Evolutionary conservation across 2,888 invertebrate species (phyloP).

Genomic region (Cheilosia urbana): DNA sequence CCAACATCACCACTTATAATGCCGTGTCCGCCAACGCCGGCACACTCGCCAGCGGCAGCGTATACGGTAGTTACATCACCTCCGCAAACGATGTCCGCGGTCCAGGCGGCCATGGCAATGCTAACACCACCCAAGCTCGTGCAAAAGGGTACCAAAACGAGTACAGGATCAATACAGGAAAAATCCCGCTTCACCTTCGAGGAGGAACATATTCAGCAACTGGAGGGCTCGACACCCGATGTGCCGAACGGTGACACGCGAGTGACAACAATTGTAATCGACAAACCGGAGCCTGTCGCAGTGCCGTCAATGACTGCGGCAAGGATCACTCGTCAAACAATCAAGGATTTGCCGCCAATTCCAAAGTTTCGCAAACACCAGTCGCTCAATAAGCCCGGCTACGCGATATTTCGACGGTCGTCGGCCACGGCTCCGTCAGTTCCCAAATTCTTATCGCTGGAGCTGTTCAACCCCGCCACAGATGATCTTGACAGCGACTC

Average conservation of each 20-base stretch:
- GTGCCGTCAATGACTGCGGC: conserved; percentile 79
- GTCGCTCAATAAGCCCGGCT: conserved; percentile 83
- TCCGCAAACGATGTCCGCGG: conserved; percentile 81
- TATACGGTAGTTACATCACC: conserved; percentile 81
- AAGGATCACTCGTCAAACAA: conserved; percentile 87
- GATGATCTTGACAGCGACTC: conserved; percentile 96
- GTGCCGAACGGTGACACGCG: conserved; percentile 41
- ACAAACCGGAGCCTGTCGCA: conserved; percentile 81
- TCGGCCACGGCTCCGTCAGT: conserved; percentile 87
- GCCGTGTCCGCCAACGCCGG: conserved; percentile 84
- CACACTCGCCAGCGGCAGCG: conserved; percentile 83
- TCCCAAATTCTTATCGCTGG: conserved; percentile 91
- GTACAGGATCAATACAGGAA: conserved; percentile 65
- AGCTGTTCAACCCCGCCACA: conserved; percentile 94
- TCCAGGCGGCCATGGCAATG: conserved; percentile 82
- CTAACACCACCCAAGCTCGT: conserved; percentile 79
- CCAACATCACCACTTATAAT: conserved; percentile 88
- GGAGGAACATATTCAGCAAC: conserved; percentile 79
- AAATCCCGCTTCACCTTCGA: conserved; percentile 80
- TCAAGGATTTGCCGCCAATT: conserved; percentile 87
- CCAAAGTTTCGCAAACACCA: conserved; percentile 85
- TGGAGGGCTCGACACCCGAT: conserved; percentile 46
- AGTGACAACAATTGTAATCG: conserved; percentile 53
- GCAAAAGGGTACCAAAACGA: conserved; percentile 75
- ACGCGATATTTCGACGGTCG: conserved; percentile 89